A percentile compares a stretch with the other conserved stretches of the same genome.
Evolutionary conservation across 2,113 vertebrate genomes (phyloP).

Genomic region (Clarias macrocephalus): DNA sequence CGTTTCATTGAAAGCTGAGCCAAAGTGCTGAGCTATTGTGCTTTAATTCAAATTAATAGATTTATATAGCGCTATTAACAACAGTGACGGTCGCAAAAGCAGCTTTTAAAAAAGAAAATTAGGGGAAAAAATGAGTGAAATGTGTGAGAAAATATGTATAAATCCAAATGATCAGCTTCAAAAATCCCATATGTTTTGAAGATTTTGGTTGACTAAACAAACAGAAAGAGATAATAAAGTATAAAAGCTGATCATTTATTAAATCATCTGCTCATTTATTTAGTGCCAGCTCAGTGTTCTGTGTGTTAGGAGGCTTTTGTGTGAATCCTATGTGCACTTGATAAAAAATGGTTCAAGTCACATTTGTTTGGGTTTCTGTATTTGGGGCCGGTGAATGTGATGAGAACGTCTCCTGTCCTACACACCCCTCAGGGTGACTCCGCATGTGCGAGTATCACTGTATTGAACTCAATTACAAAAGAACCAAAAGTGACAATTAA

Average conservation of each 20-base stretch:
- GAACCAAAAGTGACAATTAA: not conserved
- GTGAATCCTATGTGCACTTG: not conserved
- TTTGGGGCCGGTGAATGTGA: not conserved
- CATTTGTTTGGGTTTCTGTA: not conserved
- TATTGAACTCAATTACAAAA: not conserved
- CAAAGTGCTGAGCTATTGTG: not conserved
- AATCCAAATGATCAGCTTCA: no score
- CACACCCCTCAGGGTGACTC: not conserved
- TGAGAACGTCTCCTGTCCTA: not conserved
- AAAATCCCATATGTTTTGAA: not conserved
- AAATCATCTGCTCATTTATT: not conserved
- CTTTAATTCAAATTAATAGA: not conserved
- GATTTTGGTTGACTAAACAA: not conserved
- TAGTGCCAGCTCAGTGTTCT: not conserved
- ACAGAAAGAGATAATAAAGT: not conserved
- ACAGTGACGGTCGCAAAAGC: no score
- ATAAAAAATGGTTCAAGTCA: not conserved
- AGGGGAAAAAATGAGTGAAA: no score
- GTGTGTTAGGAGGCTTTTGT: not conserved
- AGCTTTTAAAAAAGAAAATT: no score
- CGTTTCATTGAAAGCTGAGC: not conserved
- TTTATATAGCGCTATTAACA: no score
- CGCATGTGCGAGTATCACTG: not conserved
- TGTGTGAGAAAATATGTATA: no score
- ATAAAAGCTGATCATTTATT: not conserved